A percentile compares a stretch with the other conserved stretches of the same genome.
phyloP scores from a whole-genome alignment of 2,888 invertebrate genomes.

The Agrotis ipsilon region DNA sequence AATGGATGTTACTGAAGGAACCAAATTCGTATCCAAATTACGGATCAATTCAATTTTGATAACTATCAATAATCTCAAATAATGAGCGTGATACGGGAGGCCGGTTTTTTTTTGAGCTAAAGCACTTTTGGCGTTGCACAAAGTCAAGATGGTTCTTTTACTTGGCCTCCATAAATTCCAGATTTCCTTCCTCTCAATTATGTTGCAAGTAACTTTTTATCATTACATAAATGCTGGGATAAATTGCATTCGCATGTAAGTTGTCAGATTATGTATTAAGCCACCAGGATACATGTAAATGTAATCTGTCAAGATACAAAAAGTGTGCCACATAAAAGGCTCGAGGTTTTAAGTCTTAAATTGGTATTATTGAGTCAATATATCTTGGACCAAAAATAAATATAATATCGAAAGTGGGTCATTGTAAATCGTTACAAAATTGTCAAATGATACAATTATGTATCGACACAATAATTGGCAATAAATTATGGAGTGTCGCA shows the following conservation, averaged over 20 bases:
- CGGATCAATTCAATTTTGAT: background rate
- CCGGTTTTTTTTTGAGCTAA: background rate
- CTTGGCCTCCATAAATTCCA: background rate
- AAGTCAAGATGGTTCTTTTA: background rate
- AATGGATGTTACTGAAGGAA: no score
- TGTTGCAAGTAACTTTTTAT: background rate
- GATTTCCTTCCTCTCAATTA: conserved; percentile 7
- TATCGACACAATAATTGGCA: conserved; percentile 58
- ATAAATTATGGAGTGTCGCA: conserved; percentile 46
- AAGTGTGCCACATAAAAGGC: conserved; percentile 37
- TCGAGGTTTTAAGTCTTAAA: conserved; percentile 47
- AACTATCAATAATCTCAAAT: background rate
- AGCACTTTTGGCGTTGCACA: background rate
- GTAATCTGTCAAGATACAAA: conserved; percentile 26
- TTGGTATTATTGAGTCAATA: conserved; percentile 33
- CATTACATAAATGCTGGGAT: background rate
- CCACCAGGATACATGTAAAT: conserved; percentile 28
- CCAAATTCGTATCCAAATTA: background rate
- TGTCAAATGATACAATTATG: conserved; percentile 58
- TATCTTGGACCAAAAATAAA: conserved; percentile 52
- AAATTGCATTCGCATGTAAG: conserved; percentile 29
- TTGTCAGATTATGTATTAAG: conserved; percentile 42
- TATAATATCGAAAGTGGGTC: conserved; percentile 62
- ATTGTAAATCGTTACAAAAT: conserved; percentile 57
- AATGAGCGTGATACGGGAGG: no score